A percentile compares a stretch with the other conserved stretches of the same genome.
phyloP scores from a whole-genome alignment of 2,113 vertebrate species.

The Cyanistes caeruleus region DNA sequence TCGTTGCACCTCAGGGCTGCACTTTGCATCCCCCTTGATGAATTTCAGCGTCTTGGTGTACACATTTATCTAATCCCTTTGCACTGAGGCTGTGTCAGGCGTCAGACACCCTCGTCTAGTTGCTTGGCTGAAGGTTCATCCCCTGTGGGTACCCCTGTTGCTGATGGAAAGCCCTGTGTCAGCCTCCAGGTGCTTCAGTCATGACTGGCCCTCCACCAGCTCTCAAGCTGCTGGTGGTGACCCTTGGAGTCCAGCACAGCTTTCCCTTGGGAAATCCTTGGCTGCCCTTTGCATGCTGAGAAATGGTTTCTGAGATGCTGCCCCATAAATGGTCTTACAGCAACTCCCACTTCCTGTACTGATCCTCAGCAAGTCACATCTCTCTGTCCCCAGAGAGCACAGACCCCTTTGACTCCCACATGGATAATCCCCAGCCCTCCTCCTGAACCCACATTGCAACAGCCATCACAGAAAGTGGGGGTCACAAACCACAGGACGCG shows the following conservation, averaged over 20 bases:
- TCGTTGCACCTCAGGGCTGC: not conserved
- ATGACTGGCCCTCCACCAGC: not conserved
- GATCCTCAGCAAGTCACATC: not conserved
- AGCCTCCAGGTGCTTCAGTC: not conserved
- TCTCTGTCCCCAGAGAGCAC: not conserved
- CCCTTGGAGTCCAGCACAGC: not conserved
- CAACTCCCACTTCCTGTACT: not conserved
- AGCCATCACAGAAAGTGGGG: not conserved
- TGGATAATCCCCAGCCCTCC: not conserved
- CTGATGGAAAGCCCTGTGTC: not conserved
- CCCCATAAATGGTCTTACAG: not conserved
- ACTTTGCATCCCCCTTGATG: not conserved
- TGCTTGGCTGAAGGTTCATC: not conserved
- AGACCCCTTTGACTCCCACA: not conserved
- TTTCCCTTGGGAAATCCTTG: not conserved
- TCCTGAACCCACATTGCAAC: not conserved
- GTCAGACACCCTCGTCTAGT: accelerated
- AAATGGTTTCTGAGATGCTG: not conserved
- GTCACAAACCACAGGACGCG: not conserved
- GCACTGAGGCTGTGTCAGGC: not conserved
- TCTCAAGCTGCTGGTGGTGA: not conserved
- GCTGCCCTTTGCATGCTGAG: not conserved
- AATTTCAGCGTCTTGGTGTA: not conserved
- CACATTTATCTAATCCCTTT: not conserved
- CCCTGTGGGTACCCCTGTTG: accelerated